These are phyloP conservation scores for Calycopis cecrops DNA, from an alignment of 1,140 invertebrate species.

Conservation along the genomic window DNA sequence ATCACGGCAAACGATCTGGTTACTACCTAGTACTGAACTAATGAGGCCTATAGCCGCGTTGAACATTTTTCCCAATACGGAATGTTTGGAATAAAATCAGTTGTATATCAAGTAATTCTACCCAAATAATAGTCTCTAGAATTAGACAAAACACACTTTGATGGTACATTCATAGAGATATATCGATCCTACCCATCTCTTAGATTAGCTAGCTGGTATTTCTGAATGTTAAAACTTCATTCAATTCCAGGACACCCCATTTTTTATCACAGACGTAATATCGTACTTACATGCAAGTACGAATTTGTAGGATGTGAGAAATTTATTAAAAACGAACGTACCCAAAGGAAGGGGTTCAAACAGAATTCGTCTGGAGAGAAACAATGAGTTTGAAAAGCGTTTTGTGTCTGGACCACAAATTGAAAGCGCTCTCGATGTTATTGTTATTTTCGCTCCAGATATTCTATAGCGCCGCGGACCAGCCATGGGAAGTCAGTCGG, in stretches of 20 bases:
- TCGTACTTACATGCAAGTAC: neutral
- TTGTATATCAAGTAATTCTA: too few relatives aligned
- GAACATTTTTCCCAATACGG: too few relatives aligned
- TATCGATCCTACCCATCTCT: conserved; percentile 29
- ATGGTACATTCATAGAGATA: conserved; percentile 43
- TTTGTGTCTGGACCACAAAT: conserved; percentile 53
- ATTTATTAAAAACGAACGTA: conserved; percentile 64
- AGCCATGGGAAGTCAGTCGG: conserved; percentile 23
- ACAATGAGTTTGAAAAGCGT: conserved; percentile 57
- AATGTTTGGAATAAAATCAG: too few relatives aligned
- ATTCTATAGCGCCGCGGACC: conserved; percentile 26
- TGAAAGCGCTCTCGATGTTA: conserved; percentile 38
- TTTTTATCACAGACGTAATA: too few relatives aligned
- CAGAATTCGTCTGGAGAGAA: conserved; percentile 48
- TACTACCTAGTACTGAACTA: too few relatives aligned
- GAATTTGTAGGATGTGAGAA: conserved; percentile 38
- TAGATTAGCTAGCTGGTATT: neutral
- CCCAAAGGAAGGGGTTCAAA: conserved; percentile 49
- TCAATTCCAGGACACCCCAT: too few relatives aligned
- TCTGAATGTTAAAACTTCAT: too few relatives aligned
- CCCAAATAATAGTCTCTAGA: too few relatives aligned
- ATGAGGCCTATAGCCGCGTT: too few relatives aligned
- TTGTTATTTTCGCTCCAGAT: conserved; percentile 41
- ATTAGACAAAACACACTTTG: too few relatives aligned
- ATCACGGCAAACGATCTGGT: too few relatives aligned